These are phyloP conservation scores for Nothobranchius kuhntae DNA, from an alignment of 2,113 vertebrate species.

Conservation along the genomic window DNA sequence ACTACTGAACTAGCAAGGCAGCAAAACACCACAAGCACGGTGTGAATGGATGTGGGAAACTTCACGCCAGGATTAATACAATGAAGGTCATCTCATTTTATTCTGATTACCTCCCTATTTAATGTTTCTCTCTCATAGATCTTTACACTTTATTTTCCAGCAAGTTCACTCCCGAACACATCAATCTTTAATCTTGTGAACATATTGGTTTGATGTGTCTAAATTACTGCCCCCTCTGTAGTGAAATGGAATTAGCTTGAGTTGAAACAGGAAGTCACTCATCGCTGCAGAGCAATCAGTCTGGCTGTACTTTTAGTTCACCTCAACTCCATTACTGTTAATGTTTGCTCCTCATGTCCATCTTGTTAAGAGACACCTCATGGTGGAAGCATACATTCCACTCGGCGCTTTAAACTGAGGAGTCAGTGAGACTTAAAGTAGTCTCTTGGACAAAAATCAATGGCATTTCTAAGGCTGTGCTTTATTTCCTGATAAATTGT, in stretches of 20 bases:
- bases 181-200: conserved; percentile 14
- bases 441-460: conserved; percentile 24
- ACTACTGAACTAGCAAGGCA: conserved; percentile 33
- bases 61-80: conserved; percentile 7
- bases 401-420: conserved; percentile 4
- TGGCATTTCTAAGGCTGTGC: conserved; percentile 10
- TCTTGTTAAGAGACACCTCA: conserved; percentile 31
- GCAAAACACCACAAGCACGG: conserved; percentile 55
- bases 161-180: background rate
- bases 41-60: conserved; percentile 20
- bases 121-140: conserved; percentile 36
- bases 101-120: conserved; percentile 35
- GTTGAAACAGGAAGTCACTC: conserved; percentile 35
- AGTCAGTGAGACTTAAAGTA: conserved; percentile 27
- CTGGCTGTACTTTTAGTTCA: conserved; percentile 21
- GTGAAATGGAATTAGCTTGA: conserved; percentile 39
- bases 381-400: conserved; percentile 19
- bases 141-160: conserved; percentile 13
- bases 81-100: conserved; percentile 66
- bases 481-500: conserved; percentile 32
- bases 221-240: background rate
- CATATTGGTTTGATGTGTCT: conserved; percentile 11
- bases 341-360: conserved; percentile 36
- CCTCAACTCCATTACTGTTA: conserved; percentile 34
- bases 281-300: conserved; percentile 23